Evolutionary conservation across 2,888 invertebrate genomes (phyloP), one percentile per base, ranked within the genome.

Genomic region (Brachypalpus laphriformis): DNA sequence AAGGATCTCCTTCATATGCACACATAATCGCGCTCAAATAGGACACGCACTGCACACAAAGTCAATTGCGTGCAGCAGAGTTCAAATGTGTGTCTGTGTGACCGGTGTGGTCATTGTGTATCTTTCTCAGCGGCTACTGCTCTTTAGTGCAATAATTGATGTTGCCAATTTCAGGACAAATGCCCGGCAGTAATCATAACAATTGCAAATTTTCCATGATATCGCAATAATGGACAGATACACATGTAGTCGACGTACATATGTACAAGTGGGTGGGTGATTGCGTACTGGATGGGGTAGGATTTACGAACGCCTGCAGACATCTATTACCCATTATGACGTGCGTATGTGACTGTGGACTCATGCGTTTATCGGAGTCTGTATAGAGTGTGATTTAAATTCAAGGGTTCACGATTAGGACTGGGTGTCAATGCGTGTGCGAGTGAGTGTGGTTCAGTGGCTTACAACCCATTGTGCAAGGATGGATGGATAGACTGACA

Each of bases 191-290:
- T 78, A 74, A 83, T 83, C 78, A 83, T 70, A 78, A 74, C 78
- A 83, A 83, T 83, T 83, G 78, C 83, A 74, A 83, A 83, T 78
- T 74, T 78, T 83, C 78, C 74, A 83, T 83, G 78, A 78, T 78
- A 78, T 78, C 78, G 63, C 76, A 70, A 68, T 78, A 57, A 63
- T 68, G 45, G 61, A 77, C 71, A 71, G 37, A 71, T 45, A 66
- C 57, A 66, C 49, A 54, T 45, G 51, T 28, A 49, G 45, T 37
- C 28, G 14, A n/a, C 14, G 18, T 9, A 66, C 16, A 9, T 8
- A 66, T 5, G 7, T 16, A 28, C 8, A 22, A 7, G 18, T 49
- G 34, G 59, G 14, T 25, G 47, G 34, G 5, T 11, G 14, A 16
- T 34, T 34, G 34, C 9, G 16, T 34, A 31, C 61, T 14, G 18